Conservation (phyloP, 2,797 vertebrate genomes). For the Erpetoichthys calabaricus region DNA sequence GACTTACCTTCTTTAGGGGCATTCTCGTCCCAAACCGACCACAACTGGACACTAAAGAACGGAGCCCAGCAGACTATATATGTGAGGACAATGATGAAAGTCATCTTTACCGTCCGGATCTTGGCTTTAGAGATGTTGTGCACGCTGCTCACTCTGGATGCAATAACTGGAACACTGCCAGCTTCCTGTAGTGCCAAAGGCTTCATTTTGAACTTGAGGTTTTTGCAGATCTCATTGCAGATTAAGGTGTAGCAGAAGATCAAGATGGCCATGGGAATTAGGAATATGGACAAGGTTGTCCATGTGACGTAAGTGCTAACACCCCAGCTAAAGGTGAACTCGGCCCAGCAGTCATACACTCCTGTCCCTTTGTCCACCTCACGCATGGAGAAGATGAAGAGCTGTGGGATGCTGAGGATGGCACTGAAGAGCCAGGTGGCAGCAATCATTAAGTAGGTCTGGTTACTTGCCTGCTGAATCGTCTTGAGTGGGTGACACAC, state of each 20-base stretch:
- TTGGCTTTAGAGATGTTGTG: constrained; percentile 61
- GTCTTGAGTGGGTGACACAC: constrained; percentile 82
- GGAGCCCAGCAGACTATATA: constrained; percentile 71
- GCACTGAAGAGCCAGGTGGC: constrained; percentile 70
- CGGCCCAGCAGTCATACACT: constrained; percentile 80
- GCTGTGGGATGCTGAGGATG: constrained; percentile 76
- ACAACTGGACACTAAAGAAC: constrained; percentile 74
- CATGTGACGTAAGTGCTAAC: constrained; percentile 75
- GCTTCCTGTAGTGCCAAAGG: constrained; percentile 9
- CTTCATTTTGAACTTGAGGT: constrained; percentile 62
- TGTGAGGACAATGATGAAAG: constrained; percentile 67
- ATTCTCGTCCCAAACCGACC: constrained; percentile 69
- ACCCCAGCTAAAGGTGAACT: constrained; percentile 69
- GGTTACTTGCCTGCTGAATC: constrained; percentile 60
- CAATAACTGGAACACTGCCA: constrained; percentile 12
- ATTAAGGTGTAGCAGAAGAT: constrained; percentile 72
- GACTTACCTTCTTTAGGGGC: constrained; percentile 56
- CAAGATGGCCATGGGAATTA: constrained; percentile 61
- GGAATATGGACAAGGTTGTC: constrained; percentile 69
- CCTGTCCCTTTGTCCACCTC: constrained; percentile 64
- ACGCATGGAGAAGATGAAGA: constrained; percentile 76
- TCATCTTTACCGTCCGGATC: constrained; percentile 78
- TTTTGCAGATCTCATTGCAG: constrained; percentile 71
- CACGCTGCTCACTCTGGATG: constrained; percentile 42
- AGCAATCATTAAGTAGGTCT: constrained; percentile 64